Percentiles rank a stretch among this genome's conserved stretches.
phyloP scores from a whole-genome alignment of 2,113 vertebrate species.

The Tragelaphus scriptus region DNA sequence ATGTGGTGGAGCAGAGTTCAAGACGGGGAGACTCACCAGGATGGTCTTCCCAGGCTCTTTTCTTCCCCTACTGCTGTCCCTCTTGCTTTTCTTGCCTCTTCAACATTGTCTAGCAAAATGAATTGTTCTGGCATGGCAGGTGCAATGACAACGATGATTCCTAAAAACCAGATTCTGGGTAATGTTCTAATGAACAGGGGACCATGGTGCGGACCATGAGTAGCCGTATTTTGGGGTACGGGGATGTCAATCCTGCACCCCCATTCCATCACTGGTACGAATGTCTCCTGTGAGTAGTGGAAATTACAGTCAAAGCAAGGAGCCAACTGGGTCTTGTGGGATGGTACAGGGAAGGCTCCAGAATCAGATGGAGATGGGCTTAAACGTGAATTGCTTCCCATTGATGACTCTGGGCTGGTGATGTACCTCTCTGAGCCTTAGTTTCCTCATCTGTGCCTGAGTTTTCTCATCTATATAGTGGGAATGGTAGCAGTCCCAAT shows the following conservation, averaged over 20 bases:
- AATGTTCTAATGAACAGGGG: not conserved
- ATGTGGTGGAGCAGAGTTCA: not conserved
- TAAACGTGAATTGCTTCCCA: not conserved
- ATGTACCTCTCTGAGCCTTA: not conserved
- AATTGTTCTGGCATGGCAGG: not conserved
- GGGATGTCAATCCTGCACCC: not conserved
- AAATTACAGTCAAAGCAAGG: too few relatives aligned
- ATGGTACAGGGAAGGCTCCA: not conserved
- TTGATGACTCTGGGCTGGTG: not conserved
- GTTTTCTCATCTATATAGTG: not conserved
- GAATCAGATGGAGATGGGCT: not conserved
- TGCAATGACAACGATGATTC: not conserved
- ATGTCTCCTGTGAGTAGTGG: not conserved
- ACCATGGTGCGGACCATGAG: not conserved
- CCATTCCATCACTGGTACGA: not conserved
- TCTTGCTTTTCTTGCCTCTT: not conserved
- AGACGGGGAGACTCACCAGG: not conserved
- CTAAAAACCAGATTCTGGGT: not conserved
- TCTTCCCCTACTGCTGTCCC: not conserved
- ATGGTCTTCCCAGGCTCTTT: not conserved
- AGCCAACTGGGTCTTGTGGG: not conserved
- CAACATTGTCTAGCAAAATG: not conserved
- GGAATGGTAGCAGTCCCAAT: not conserved
- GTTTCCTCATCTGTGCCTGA: not conserved
- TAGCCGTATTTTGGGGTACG: fast-evolving